A percentile compares a stretch with the other conserved stretches of the same genome.
Conservation (phyloP, 1,140 invertebrate species). For the Ptiloglossa arizonensis region DNA sequence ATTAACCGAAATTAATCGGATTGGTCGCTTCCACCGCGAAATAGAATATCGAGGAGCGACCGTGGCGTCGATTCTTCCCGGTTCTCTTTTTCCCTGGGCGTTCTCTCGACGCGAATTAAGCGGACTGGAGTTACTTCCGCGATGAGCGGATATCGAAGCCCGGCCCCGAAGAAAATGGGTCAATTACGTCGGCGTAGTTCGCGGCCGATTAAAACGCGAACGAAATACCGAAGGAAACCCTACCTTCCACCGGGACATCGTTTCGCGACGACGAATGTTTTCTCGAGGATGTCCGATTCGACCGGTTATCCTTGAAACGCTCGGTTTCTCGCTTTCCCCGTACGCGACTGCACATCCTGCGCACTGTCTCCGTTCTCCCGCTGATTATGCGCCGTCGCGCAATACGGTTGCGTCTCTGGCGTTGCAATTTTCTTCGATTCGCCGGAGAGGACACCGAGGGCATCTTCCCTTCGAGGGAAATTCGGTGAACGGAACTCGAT, state of each 20-base stretch:
- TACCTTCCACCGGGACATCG: background rate
- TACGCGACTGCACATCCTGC: slow-evolving; percentile 13
- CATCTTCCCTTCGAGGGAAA: no score
- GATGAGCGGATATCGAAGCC: background rate
- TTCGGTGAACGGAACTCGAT: no score
- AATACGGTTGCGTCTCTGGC: no score
- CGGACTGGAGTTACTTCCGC: slow-evolving; percentile 1
- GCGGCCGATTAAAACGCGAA: slow-evolving; percentile 21
- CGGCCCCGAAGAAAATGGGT: slow-evolving; percentile 24
- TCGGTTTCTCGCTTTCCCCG: background rate
- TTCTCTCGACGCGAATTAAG: slow-evolving; percentile 10
- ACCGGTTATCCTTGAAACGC: slow-evolving; percentile 38
- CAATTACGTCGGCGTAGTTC: slow-evolving; percentile 23
- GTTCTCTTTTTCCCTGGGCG: background rate
- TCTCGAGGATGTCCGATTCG: slow-evolving; percentile 21
- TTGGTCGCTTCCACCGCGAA: background rate
- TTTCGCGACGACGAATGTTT: slow-evolving; percentile 6
- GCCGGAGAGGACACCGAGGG: no score
- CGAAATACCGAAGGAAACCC: background rate
- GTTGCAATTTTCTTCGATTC: no score
- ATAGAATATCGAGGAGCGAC: background rate
- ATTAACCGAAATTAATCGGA: slow-evolving; percentile 1
- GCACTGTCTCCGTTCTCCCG: slow-evolving; percentile 2
- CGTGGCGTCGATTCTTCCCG: background rate
- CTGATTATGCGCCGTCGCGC: slow-evolving; percentile 32